These are phyloP conservation scores for Agonum fuliginosum DNA, from an alignment of 2,888 invertebrate genomes.

Conservation along the genomic window DNA sequence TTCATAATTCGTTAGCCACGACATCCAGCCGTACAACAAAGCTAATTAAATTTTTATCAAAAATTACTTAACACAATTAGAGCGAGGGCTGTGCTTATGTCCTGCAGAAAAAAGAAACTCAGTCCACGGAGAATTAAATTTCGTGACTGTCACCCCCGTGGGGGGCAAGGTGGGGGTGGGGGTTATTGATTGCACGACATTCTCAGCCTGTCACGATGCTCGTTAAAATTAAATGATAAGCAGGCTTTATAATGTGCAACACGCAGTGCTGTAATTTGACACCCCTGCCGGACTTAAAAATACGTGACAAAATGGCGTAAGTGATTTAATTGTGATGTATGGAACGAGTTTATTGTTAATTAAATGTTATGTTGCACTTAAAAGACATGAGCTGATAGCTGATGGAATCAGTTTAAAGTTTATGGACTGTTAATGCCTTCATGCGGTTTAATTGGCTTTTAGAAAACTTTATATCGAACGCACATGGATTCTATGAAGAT, in stretches of 20 bases:
- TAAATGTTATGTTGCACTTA: conserved; percentile 1
- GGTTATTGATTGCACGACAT: conserved; percentile 37
- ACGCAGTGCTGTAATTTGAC: background rate
- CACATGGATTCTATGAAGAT: background rate
- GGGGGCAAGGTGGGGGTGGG: background rate
- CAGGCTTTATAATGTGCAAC: conserved; percentile 13
- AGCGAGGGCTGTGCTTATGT: background rate
- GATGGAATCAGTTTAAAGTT: conserved; percentile 7
- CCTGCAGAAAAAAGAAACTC: background rate
- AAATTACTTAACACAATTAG: conserved; percentile 20
- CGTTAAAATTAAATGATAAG: conserved; percentile 47
- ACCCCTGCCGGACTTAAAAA: background rate
- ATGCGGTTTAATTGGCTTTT: background rate
- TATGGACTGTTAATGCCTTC: background rate
- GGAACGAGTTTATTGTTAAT: background rate
- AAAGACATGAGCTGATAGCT: background rate
- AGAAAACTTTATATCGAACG: background rate
- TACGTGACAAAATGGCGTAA: background rate
- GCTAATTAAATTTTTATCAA: conserved; percentile 25
- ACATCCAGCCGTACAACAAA: background rate
- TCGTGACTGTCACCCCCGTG: background rate
- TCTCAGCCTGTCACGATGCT: conserved; percentile 33
- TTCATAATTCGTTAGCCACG: background rate
- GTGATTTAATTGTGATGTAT: conserved; percentile 3
- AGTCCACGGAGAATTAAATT: conserved; percentile 20